Percentiles rank a stretch among this genome's conserved stretches.
Evolutionary conservation across 2,888 invertebrate species (phyloP).

Genomic region (Proisotoma minuta): DNA sequence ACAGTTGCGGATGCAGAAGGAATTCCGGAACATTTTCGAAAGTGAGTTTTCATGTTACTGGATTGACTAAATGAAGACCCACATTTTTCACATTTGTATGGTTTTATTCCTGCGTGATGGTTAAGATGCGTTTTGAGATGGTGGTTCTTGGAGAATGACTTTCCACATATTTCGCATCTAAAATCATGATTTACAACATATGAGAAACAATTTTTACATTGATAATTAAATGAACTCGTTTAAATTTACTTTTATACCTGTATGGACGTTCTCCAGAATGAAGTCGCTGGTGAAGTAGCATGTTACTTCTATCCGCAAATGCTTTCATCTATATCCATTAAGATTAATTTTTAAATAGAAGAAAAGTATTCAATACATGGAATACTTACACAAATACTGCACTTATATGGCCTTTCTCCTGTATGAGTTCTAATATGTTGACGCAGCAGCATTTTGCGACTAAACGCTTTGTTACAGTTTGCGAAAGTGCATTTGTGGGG

Average conservation of each 20-base stretch:
- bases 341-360: no score
- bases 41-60: constrained; percentile 80
- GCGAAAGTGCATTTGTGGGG: constrained; percentile 32
- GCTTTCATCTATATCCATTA: constrained; percentile 30
- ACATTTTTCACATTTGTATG: constrained; percentile 46
- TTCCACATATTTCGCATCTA: background rate
- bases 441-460: constrained; percentile 75
- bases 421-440: constrained; percentile 78
- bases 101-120: constrained; percentile 46
- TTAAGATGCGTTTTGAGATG: constrained; percentile 47
- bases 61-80: constrained; percentile 72
- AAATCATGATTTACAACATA: constrained; percentile 55
- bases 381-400: constrained; percentile 34
- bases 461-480: constrained; percentile 49
- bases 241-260: no score
- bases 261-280: constrained; percentile 80
- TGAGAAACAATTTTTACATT: constrained; percentile 57
- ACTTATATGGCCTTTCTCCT: constrained; percentile 39
- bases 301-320: constrained; percentile 67
- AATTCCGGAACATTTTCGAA: constrained; percentile 63
- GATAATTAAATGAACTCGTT: constrained; percentile 64
- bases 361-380: no score
- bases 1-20: constrained; percentile 19
- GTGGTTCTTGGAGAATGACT: constrained; percentile 57
- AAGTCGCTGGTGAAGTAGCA: constrained; percentile 69